Evolutionary conservation across 1,140 invertebrate species (phyloP).

Genomic region (Streblospio benedicti): DNA sequence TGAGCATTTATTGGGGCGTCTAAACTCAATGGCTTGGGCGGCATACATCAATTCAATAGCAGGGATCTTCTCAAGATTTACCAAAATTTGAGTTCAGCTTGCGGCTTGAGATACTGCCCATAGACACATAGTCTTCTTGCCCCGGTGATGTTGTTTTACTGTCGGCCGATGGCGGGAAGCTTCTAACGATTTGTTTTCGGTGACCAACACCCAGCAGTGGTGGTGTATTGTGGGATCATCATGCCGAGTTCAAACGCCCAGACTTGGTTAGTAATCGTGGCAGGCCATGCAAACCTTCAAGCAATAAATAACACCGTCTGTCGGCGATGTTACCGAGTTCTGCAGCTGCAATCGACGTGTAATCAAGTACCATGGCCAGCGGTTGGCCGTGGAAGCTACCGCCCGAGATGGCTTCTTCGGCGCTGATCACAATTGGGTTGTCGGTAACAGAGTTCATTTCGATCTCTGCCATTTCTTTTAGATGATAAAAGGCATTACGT

Average conservation of each 20-base stretch:
- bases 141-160: slow-evolving; percentile 12
- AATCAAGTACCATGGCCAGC: slow-evolving; percentile 10
- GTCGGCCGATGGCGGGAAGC: slow-evolving; percentile 15
- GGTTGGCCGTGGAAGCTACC: slow-evolving; percentile 18
- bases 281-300: not conserved
- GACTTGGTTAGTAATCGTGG: not conserved
- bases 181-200: not conserved
- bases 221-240: slow-evolving; percentile 4
- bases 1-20: not conserved
- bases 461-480: slow-evolving; percentile 9
- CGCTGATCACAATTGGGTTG: slow-evolving; percentile 21
- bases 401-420: slow-evolving; percentile 7
- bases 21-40: slow-evolving; percentile 17
- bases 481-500: slow-evolving; percentile 11
- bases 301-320: slow-evolving; percentile 7
- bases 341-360: slow-evolving; percentile 1
- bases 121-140: slow-evolving; percentile 16
- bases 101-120: not conserved
- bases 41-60: slow-evolving; percentile 17
- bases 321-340: slow-evolving; percentile 20
- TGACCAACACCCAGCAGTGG: slow-evolving; percentile 8
- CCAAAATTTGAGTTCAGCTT: not conserved
- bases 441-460: slow-evolving; percentile 19
- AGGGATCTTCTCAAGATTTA: not conserved
- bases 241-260: not conserved